Percentiles rank a stretch among this genome's conserved stretches.
Conservation (phyloP, 1,140 invertebrate genomes). For the Scaptomyza montana region DNA sequence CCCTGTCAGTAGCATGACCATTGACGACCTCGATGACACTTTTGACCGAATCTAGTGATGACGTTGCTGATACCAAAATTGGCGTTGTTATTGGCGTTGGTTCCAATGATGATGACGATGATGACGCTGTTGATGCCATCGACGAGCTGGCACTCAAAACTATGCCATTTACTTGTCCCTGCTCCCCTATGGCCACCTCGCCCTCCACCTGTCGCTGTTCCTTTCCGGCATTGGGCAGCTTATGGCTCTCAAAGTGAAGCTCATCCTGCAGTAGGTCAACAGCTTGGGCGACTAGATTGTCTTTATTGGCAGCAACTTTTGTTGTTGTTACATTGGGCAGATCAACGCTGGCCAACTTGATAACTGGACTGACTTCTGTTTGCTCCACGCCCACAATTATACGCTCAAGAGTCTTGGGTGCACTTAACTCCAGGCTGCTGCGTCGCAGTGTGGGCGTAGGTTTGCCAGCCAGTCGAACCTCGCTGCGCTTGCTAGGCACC, state of each 20-base stretch:
- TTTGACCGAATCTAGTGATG: conserved; percentile 78
- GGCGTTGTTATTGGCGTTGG: conserved; percentile 68
- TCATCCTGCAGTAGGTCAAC: conserved; percentile 59
- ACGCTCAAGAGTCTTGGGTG: conserved; percentile 68
- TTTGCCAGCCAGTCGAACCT: conserved; percentile 38
- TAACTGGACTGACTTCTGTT: conserved; percentile 47
- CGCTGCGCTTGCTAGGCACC: conserved; percentile 69
- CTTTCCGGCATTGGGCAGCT: conserved; percentile 63
- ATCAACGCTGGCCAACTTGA: conserved; percentile 73
- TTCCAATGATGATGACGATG: conserved; percentile 49
- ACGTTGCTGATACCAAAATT: conserved; percentile 77
- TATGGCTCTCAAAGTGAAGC: conserved; percentile 77
- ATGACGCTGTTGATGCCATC: conserved; percentile 51
- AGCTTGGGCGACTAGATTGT: conserved; percentile 39
- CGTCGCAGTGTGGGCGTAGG: conserved; percentile 65
- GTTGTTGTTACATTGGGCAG: conserved; percentile 58
- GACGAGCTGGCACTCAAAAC: conserved; percentile 62
- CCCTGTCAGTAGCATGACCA: conserved; percentile 36
- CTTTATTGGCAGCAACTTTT: neutral
- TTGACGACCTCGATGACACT: conserved; percentile 79
- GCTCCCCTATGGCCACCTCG: neutral
- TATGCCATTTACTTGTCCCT: conserved; percentile 23
- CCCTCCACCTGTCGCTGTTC: conserved; percentile 27
- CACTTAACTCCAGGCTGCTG: conserved; percentile 54
- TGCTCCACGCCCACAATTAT: conserved; percentile 76